Evolutionary conservation across 1,140 invertebrate species (phyloP).

Genomic region (Drosophila lacteicornis): DNA sequence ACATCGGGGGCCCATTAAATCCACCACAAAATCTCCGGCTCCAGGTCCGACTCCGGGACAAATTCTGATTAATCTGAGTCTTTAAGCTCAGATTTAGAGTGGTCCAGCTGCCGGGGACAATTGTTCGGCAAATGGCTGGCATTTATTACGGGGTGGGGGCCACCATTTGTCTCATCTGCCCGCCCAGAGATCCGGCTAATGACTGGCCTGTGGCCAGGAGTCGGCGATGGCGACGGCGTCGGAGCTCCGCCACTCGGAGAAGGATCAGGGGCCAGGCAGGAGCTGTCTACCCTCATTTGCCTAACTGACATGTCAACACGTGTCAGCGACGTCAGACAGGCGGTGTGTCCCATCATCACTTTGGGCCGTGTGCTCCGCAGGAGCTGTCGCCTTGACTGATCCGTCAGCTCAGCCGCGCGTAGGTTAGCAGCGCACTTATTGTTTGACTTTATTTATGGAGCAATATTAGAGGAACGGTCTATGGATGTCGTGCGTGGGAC

Average conservation of each 20-base stretch:
- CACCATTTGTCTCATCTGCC: slow-evolving; percentile 44
- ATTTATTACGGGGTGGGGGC: slow-evolving; percentile 58
- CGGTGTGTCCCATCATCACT: slow-evolving; percentile 58
- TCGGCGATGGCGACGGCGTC: background rate
- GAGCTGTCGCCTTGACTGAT: slow-evolving; percentile 65
- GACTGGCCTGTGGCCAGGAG: slow-evolving; percentile 51
- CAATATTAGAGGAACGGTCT: slow-evolving; percentile 53
- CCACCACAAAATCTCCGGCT: slow-evolving; percentile 30
- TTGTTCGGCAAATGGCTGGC: slow-evolving; percentile 63
- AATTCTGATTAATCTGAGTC: slow-evolving; percentile 64
- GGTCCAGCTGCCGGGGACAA: slow-evolving; percentile 56
- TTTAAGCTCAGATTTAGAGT: slow-evolving; percentile 45
- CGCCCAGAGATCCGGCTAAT: slow-evolving; percentile 47
- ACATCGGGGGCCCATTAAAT: slow-evolving; percentile 32
- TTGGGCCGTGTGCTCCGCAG: slow-evolving; percentile 33
- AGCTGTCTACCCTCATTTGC: slow-evolving; percentile 78
- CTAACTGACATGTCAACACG: slow-evolving; percentile 79
- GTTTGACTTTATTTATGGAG: slow-evolving; percentile 70
- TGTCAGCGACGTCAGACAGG: slow-evolving; percentile 38
- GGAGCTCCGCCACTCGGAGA: slow-evolving; percentile 4
- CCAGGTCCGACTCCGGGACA: slow-evolving; percentile 30
- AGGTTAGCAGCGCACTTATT: slow-evolving; percentile 65
- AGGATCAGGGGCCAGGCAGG: background rate
- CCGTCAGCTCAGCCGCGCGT: slow-evolving; percentile 43
- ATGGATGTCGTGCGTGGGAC: slow-evolving; percentile 38